These are phyloP conservation scores for Scaptomyza montana DNA, from an alignment of 1,140 invertebrate genomes.

Conservation along the genomic window DNA sequence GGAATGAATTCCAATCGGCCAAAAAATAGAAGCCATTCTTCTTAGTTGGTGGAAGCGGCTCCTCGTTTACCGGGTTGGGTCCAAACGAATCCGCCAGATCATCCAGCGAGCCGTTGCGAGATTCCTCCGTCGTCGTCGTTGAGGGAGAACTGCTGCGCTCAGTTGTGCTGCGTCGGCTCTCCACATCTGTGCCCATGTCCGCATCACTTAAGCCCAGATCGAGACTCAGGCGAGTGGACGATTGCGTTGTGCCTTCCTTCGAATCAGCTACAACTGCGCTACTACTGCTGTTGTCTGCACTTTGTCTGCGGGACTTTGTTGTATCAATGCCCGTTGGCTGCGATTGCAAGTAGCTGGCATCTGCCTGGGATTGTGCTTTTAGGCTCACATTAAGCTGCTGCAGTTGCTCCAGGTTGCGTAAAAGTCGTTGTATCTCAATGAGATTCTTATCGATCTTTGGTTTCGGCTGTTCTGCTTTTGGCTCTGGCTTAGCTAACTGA, in stretches of 20 bases:
- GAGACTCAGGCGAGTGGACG: constrained; percentile 60
- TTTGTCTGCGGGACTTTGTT: constrained; percentile 62
- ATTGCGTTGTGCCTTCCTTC: constrained; percentile 39
- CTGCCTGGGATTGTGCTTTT: constrained; percentile 44
- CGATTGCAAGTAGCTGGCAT: constrained; percentile 66
- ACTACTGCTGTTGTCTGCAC: constrained; percentile 32
- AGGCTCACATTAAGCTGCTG: constrained; percentile 84
- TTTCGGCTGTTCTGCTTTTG: neutral
- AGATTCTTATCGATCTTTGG: constrained; percentile 39
- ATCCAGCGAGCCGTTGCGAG: constrained; percentile 73
- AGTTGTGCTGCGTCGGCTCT: constrained; percentile 15
- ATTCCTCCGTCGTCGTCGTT: constrained; percentile 59
- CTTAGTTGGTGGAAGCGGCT: constrained; percentile 86
- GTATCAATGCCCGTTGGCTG: constrained; percentile 51
- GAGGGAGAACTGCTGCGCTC: constrained; percentile 2
- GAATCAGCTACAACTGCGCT: neutral
- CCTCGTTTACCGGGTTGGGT: constrained; percentile 84
- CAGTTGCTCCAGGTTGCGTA: constrained; percentile 76
- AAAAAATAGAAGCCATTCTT: constrained; percentile 92
- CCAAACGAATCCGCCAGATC: constrained; percentile 92
- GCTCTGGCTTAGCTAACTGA: constrained; percentile 71
- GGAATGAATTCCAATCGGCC: constrained; percentile 92
- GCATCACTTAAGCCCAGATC: constrained; percentile 47
- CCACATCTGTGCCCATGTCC: constrained; percentile 35
- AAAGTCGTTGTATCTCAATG: constrained; percentile 76